Evolutionary conservation across 2,113 vertebrate genomes (phyloP), one percentile per base, ranked within the genome.

Genomic region (Ammospiza nelsoni): DNA sequence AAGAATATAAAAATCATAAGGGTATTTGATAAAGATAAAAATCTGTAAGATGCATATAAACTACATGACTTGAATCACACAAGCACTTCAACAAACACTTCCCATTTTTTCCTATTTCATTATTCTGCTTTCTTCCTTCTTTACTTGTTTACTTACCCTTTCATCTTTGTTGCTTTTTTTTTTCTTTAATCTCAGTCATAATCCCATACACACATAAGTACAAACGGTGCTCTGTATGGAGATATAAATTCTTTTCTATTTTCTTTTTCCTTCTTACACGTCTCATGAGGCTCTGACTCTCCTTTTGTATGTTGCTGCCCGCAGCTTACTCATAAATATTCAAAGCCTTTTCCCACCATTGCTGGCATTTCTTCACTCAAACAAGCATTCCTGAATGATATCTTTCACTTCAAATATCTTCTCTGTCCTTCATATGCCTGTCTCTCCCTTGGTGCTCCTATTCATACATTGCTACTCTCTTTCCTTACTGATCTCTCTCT

Each of bases 271-370:
- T 84, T 91, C 52, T 44, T 58, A 72, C 18, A 54, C 8, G 12
- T 87, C 43, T 49, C 49, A 54, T 28, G 46, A 87, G 72, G 35
- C 29, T 91, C 46, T 85, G 87, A 94, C 82, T 37, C 29, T 79
- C 28, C 49, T 89, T n/a, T 69, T 78, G 24, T 25, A 82, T 65
- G 22, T 59, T 92, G 33, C 62, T 89, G 55, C 46, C 74, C 5
- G 35, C 41, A 69, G n/a, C 11, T 89, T 79, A 73, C 39, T 92
- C 48, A 81, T 76, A 94, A 95, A 94, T 95, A 92, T 85, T 92
- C 54, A 94, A 95, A 81, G 39, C 4, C 9, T 33, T 80, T 83
- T 69, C 10, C 59, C 39, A 77, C 37, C 43, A 39, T 21, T 90
- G 63, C 43, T 90, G 51, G 28, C 4, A 3, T 44, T 92, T 95